Percentiles rank a stretch among this genome's conserved stretches.
Evolutionary conservation across 2,113 vertebrate genomes (phyloP).

Genomic region (Seriola aureovittata): DNA sequence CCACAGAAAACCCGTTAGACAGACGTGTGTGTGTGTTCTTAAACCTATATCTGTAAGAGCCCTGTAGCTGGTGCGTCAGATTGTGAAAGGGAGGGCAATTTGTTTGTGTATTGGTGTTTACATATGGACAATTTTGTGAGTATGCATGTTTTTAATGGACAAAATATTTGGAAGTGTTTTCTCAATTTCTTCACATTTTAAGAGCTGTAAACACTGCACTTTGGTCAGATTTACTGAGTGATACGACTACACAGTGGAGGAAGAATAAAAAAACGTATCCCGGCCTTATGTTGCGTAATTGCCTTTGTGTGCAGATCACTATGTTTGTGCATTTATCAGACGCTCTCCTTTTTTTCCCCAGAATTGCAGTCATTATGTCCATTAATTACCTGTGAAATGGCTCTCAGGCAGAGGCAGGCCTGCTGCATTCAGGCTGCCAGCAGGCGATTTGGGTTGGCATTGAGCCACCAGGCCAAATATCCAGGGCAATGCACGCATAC

Average conservation of each 20-base stretch:
- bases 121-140: neutral
- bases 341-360: constrained; percentile 14
- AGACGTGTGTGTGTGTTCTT: constrained; percentile 13
- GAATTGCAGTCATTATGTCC: constrained; percentile 80
- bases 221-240: constrained; percentile 2
- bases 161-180: constrained; percentile 1
- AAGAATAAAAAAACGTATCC: neutral
- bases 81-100: constrained; percentile 2
- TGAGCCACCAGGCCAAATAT: constrained; percentile 52
- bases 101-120: neutral
- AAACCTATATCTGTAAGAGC: neutral
- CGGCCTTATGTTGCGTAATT: neutral
- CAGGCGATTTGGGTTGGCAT: constrained; percentile 59
- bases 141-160: neutral
- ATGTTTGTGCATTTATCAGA: constrained; percentile 46
- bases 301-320: constrained; percentile 42
- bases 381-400: constrained; percentile 87
- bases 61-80: neutral
- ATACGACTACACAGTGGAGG: neutral
- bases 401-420: constrained; percentile 62
- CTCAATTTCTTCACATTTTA: neutral
- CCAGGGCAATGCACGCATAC: constrained; percentile 33
- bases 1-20: constrained; percentile 45
- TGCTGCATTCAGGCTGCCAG: constrained; percentile 62
- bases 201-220: neutral